Percentiles rank a stretch among this genome's conserved stretches.
phyloP scores from a whole-genome alignment of 2,888 invertebrate genomes.

The Tortrix viridana region DNA sequence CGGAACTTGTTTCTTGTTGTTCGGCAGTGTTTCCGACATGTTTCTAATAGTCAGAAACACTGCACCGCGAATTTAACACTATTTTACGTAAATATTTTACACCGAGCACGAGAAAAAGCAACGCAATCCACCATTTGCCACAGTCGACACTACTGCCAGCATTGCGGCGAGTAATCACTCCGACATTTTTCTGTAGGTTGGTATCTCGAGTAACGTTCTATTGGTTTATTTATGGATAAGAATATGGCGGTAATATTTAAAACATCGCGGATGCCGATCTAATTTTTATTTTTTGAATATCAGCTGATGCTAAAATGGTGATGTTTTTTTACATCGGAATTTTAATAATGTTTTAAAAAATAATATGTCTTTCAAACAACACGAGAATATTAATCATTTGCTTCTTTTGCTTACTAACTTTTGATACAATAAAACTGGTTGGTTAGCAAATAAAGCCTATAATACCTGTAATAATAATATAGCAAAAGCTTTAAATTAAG shows the following conservation, averaged over 20 bases:
- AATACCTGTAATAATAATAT: too few species aligned
- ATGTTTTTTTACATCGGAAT: background rate
- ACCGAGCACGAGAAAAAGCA: conserved; percentile 84
- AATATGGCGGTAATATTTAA: conserved; percentile 63
- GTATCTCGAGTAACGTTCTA: conserved; percentile 58
- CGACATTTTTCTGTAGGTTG: conserved; percentile 66
- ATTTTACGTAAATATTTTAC: conserved; percentile 85
- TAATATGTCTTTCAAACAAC: background rate
- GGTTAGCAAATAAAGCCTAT: too few species aligned
- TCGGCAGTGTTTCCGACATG: conserved; percentile 86
- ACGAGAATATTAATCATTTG: too few species aligned
- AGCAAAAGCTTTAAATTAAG: too few species aligned
- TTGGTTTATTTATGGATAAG: conserved; percentile 69
- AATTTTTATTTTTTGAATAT: conserved; percentile 9
- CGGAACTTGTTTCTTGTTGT: conserved; percentile 83
- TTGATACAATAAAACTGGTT: too few species aligned
- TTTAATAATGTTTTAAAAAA: background rate
- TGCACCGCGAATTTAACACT: conserved; percentile 79
- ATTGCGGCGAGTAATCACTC: conserved; percentile 71
- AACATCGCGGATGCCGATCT: conserved; percentile 52
- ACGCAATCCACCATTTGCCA: conserved; percentile 85
- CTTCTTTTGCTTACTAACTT: too few species aligned
- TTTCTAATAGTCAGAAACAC: conserved; percentile 82
- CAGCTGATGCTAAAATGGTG: background rate
- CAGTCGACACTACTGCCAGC: conserved; percentile 82